Evolutionary conservation across 2,113 vertebrate genomes (phyloP).

Genomic region (Oxyura jamaicensis): DNA sequence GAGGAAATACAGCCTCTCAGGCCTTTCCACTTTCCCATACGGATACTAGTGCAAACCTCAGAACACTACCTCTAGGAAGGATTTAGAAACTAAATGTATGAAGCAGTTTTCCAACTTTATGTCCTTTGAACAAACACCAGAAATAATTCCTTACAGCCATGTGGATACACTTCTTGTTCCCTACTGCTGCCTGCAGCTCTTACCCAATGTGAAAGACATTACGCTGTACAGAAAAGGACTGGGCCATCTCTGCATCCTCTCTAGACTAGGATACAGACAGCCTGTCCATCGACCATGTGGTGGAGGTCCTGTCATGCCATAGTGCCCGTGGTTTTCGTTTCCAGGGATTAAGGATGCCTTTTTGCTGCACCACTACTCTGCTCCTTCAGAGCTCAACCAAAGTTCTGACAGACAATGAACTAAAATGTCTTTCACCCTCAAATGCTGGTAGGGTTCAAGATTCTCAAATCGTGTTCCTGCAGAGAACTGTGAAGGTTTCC

Average conservation of each 20-base stretch:
- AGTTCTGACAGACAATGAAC: neutral
- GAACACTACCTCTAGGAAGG: neutral
- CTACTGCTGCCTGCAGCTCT: neutral
- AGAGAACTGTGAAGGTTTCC: neutral
- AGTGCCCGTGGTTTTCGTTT: neutral
- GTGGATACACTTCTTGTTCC: neutral
- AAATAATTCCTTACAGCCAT: neutral
- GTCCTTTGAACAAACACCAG: neutral
- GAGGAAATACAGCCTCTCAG: neutral
- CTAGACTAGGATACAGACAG: neutral
- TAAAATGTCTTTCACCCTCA: neutral
- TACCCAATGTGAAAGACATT: neutral
- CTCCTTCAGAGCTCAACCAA: neutral
- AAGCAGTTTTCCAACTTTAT: neutral
- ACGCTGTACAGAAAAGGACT: neutral
- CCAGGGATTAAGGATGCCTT: neutral
- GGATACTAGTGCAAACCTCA: neutral
- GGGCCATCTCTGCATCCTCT: neutral
- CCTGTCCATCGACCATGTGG: neutral
- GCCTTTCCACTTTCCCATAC: neutral
- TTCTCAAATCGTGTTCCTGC: neutral
- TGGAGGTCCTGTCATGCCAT: fast-evolving
- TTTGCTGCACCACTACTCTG: neutral
- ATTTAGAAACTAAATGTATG: neutral
- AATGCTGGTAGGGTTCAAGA: neutral